These are phyloP conservation scores for Micropoecilia bifurca DNA, from an alignment of 2,797 vertebrate genomes.

Conservation along the genomic window DNA sequence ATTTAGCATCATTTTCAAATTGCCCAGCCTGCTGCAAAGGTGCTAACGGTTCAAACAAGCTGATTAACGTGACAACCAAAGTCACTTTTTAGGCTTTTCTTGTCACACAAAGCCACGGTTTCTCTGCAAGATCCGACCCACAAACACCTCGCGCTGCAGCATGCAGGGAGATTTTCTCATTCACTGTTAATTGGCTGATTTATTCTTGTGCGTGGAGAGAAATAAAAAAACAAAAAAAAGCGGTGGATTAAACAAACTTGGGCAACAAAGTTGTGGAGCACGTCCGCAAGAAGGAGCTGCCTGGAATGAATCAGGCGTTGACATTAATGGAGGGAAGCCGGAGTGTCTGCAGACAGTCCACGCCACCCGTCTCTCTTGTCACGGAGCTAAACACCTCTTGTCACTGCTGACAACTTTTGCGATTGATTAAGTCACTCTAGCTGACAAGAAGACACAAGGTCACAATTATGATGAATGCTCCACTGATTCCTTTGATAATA, in stretches of 20 bases:
- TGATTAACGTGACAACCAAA: constrained; percentile 69
- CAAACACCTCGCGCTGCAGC: constrained; percentile 57
- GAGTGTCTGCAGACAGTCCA: constrained; percentile 61
- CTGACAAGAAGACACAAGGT: constrained; percentile 71
- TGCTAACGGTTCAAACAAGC: constrained; percentile 60
- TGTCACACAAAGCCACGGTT: constrained; percentile 53
- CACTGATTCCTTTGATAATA: constrained; percentile 59
- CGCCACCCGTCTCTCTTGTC: constrained; percentile 59
- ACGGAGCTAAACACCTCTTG: constrained; percentile 73
- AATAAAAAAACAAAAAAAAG: constrained; percentile 1
- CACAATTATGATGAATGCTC: constrained; percentile 76
- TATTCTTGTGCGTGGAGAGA: constrained; percentile 48
- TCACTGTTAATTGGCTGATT: constrained; percentile 73
- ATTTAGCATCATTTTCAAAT: constrained; percentile 69
- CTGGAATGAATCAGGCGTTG: constrained; percentile 62
- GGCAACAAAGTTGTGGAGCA: constrained; percentile 66
- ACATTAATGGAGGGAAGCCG: constrained; percentile 63
- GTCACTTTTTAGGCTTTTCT: constrained; percentile 52
- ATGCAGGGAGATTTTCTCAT: constrained; percentile 55
- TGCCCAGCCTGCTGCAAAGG: constrained; percentile 51
- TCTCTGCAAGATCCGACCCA: constrained; percentile 49
- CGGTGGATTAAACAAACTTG: constrained; percentile 55
- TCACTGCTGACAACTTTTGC: constrained; percentile 74
- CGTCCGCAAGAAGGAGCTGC: constrained; percentile 38
- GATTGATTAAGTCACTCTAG: constrained; percentile 78